phyloP scores from a whole-genome alignment of 2,888 invertebrate genomes.

The Ormyrus thymus region DNA sequence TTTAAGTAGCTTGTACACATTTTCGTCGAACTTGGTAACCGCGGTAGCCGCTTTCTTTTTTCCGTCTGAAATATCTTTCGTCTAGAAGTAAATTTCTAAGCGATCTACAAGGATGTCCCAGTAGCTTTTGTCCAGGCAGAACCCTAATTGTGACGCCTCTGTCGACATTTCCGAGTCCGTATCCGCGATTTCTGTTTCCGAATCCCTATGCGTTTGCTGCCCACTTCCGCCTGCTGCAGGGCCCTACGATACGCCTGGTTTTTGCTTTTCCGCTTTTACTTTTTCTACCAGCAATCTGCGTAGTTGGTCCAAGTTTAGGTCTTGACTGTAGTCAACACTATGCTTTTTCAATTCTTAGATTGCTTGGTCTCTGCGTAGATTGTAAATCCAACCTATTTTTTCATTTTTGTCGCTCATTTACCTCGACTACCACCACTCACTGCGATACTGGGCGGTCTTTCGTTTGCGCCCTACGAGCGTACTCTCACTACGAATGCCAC shows the following conservation, averaged over 20 bases:
- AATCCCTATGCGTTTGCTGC: not conserved
- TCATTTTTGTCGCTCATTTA: too few species aligned
- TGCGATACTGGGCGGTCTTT: too few species aligned
- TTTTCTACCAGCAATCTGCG: not conserved
- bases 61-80: constrained; percentile 45
- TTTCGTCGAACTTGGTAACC: constrained; percentile 47
- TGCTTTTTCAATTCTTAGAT: not conserved
- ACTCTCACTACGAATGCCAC: too few species aligned
- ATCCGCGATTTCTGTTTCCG: not conserved
- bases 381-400: constrained; percentile 9
- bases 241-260: not conserved
- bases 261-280: not conserved
- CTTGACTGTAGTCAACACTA: not conserved
- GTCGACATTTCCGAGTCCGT: not conserved
- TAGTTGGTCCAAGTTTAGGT: too few species aligned
- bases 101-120: constrained; percentile 51
- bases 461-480: too few species aligned
- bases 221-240: not conserved
- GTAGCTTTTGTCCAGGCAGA: constrained; percentile 38
- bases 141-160: not conserved
- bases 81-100: constrained; percentile 57
- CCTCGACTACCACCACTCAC: too few species aligned
- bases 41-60: constrained; percentile 48
- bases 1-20: constrained; percentile 48
- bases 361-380: constrained; percentile 1